These are phyloP conservation scores for Platanista minor DNA, from an alignment of 2,113 vertebrate genomes.

Conservation along the genomic window DNA sequence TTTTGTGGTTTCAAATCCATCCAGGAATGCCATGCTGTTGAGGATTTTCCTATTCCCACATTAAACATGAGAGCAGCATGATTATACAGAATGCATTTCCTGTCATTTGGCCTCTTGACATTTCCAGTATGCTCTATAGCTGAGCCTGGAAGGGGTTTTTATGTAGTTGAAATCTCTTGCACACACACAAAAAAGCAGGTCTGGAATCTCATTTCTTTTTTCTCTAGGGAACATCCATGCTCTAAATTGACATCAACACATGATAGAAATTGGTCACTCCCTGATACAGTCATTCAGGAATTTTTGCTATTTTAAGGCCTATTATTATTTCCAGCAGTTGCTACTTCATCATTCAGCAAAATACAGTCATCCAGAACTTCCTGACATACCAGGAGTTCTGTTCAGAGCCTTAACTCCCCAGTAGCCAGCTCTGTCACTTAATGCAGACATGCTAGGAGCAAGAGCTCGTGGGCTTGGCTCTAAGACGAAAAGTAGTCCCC, in stretches of 20 bases:
- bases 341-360: conserved; percentile 66
- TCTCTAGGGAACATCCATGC: conserved; percentile 55
- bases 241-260: conserved; percentile 70
- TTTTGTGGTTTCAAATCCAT: not conserved
- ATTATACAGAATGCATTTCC: conserved; percentile 44
- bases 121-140: conserved; percentile 39
- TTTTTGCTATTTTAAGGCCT: conserved; percentile 71
- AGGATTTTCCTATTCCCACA: conserved; percentile 41
- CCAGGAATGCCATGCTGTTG: not conserved
- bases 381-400: conserved; percentile 36
- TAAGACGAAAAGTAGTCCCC: not conserved
- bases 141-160: conserved; percentile 25
- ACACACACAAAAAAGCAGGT: not conserved
- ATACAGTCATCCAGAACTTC: conserved; percentile 52
- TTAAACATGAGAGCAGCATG: conserved; percentile 24
- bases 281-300: conserved; percentile 69
- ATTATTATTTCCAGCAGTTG: conserved; percentile 72
- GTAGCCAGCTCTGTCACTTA: not conserved
- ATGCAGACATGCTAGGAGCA: not conserved
- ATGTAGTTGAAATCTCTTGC: conserved; percentile 40
- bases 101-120: conserved; percentile 54
- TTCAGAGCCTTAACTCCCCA: not conserved
- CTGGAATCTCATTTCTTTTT: conserved; percentile 60
- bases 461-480: not conserved
- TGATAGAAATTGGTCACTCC: conserved; percentile 70